phyloP scores from a whole-genome alignment of 2,113 vertebrate species.

The Sapayoa aenigma region DNA sequence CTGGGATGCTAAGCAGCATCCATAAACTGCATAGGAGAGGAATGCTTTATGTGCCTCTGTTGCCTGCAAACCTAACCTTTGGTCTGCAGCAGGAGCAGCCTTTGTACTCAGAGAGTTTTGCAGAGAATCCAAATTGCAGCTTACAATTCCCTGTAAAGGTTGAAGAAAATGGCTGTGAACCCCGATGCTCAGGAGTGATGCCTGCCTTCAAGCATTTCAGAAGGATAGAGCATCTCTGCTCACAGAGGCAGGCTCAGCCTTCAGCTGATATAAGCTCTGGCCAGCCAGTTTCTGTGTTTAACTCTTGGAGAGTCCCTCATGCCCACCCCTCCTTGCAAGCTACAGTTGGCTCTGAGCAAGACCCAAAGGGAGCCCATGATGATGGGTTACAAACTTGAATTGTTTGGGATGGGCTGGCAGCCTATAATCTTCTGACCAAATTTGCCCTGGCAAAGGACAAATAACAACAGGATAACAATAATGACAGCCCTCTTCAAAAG shows the following conservation, averaged over 20 bases:
- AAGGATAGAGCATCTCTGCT: neutral
- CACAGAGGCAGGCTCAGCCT: neutral
- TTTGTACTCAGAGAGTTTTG: neutral
- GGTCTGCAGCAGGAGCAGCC: neutral
- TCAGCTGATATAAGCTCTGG: neutral
- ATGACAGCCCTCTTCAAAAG: neutral
- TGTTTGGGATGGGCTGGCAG: neutral
- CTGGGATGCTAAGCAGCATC: neutral
- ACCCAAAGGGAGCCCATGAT: neutral
- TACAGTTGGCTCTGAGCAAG: neutral
- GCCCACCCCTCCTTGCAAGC: neutral
- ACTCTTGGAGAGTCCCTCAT: neutral
- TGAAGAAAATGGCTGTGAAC: neutral
- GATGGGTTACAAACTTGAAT: neutral
- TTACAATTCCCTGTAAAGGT: neutral
- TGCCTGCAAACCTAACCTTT: neutral
- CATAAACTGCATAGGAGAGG: neutral
- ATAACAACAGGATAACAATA: no score
- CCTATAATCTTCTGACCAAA: neutral
- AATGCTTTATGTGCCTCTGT: neutral
- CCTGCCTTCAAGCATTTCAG: neutral
- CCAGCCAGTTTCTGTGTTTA: neutral
- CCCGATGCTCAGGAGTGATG: neutral
- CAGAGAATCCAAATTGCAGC: neutral
- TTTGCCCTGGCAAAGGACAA: neutral